These are phyloP conservation scores for Heliocidaris tuberculata DNA, from an alignment of 35 echinoderm and acorn worm genomes.

Conservation along the genomic window DNA sequence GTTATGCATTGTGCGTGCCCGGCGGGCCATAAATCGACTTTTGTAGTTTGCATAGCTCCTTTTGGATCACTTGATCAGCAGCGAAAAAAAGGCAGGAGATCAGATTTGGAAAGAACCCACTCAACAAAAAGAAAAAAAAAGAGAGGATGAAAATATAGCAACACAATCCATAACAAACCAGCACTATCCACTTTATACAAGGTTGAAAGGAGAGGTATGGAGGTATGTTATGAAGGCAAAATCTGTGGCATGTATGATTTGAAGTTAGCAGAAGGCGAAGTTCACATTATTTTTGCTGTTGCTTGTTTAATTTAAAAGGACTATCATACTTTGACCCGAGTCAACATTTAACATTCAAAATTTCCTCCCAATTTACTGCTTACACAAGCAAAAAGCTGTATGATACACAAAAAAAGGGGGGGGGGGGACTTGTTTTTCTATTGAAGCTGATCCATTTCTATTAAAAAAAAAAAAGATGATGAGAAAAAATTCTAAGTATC, in stretches of 20 bases:
- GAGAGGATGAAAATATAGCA: background rate
- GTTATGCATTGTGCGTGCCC: background rate
- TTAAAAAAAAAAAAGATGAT: no score
- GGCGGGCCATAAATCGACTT: constrained; percentile 32
- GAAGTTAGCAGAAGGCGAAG: background rate
- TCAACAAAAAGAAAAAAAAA: background rate
- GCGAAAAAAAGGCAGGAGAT: background rate
- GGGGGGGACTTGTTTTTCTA: no score
- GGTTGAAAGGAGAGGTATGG: background rate
- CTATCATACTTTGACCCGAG: background rate
- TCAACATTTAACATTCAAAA: background rate
- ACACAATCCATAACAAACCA: background rate
- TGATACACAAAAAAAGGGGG: no score
- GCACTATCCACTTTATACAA: background rate
- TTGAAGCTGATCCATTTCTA: no score
- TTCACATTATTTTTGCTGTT: background rate
- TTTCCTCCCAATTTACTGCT: background rate
- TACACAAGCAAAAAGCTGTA: background rate
- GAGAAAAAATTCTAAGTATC: no score
- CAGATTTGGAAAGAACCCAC: background rate
- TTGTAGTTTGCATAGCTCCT: constrained; percentile 34
- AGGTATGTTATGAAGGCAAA: background rate
- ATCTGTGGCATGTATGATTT: background rate
- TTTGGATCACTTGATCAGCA: background rate
- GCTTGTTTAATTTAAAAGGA: background rate